phyloP scores from a whole-genome alignment of 2,113 vertebrate genomes.

The Neogobius melanostomus region DNA sequence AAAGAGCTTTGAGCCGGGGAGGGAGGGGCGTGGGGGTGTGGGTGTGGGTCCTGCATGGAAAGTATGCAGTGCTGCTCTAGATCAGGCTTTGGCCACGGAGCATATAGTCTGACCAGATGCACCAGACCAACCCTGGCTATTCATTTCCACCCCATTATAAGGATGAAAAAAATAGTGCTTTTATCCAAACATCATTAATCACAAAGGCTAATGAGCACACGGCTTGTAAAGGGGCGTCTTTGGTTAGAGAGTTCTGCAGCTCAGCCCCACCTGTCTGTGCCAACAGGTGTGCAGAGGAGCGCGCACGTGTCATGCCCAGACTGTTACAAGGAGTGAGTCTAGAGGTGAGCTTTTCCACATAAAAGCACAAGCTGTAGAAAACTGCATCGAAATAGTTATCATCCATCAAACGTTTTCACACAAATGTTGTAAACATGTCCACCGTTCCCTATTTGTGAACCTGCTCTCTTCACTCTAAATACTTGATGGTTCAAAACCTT shows the following conservation, averaged over 20 bases:
- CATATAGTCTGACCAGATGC: constrained; percentile 61
- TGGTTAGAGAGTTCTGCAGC: constrained; percentile 39
- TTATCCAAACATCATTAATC: constrained; percentile 65
- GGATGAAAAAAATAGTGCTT: constrained; percentile 48
- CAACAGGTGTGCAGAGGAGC: constrained; percentile 52
- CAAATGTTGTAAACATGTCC: no score
- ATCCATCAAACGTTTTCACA: no score
- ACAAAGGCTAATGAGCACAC: constrained; percentile 50
- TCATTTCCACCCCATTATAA: constrained; percentile 53
- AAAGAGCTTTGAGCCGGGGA: constrained; percentile 68
- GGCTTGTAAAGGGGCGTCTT: constrained; percentile 46
- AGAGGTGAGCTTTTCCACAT: background rate
- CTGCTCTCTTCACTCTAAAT: no score
- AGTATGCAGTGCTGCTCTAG: constrained; percentile 55
- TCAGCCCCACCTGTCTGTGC: constrained; percentile 58
- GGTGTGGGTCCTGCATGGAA: constrained; percentile 61
- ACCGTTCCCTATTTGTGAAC: no score
- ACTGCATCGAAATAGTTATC: background rate
- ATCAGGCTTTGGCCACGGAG: constrained; percentile 42
- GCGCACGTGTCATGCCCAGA: constrained; percentile 29
- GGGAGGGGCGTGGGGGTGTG: constrained; percentile 57
- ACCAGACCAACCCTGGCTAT: constrained; percentile 26
- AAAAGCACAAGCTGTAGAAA: background rate
- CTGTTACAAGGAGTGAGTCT: constrained; percentile 36
- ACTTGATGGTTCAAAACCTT: no score